A percentile compares a stretch with the other conserved stretches of the same genome.
These are phyloP conservation scores for Leptinotarsa lineolata DNA, from an alignment of 1,140 invertebrate genomes.

Conservation along the genomic window DNA sequence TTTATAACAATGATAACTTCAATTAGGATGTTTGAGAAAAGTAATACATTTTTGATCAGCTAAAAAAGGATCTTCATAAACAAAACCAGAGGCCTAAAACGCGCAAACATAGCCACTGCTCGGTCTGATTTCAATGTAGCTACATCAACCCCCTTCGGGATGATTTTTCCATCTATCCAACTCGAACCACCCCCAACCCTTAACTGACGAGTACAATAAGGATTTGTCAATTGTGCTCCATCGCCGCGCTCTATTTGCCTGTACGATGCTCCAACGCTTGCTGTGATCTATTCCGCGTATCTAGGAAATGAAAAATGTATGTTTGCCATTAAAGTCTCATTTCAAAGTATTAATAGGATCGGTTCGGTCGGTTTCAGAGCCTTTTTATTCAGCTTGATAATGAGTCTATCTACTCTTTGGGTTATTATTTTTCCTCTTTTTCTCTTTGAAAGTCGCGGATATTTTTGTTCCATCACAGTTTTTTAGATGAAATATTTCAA, in stretches of 20 bases:
- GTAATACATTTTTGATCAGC: too few species aligned
- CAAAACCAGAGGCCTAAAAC: not conserved
- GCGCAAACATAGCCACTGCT: slow-evolving; percentile 32
- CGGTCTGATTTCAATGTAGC: slow-evolving; percentile 48
- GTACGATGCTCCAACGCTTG: slow-evolving; percentile 27
- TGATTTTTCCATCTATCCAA: slow-evolving; percentile 45
- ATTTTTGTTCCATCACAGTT: not conserved
- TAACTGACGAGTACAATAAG: slow-evolving; percentile 47
- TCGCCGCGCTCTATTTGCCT: slow-evolving; percentile 43
- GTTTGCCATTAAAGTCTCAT: slow-evolving; percentile 48
- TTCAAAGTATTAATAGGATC: slow-evolving; percentile 47
- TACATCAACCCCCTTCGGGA: slow-evolving; percentile 46
- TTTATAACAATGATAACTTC: too few species aligned
- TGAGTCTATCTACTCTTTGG: slow-evolving; percentile 23
- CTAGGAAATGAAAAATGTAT: slow-evolving; percentile 52
- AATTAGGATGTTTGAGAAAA: too few species aligned
- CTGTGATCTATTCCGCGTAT: slow-evolving; percentile 31
- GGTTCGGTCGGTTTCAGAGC: slow-evolving; percentile 26
- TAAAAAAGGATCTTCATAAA: too few species aligned
- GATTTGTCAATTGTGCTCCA: slow-evolving; percentile 52
- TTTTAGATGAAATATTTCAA: not conserved
- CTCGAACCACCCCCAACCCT: slow-evolving; percentile 27
- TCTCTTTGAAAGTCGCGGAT: not conserved
- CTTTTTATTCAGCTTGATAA: slow-evolving; percentile 24
- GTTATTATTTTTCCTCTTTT: slow-evolving; percentile 10